Percentiles rank a stretch among this genome's conserved stretches.
These are phyloP conservation scores for Hippocampus zosterae DNA, from an alignment of 2,113 vertebrate species.

Conservation along the genomic window DNA sequence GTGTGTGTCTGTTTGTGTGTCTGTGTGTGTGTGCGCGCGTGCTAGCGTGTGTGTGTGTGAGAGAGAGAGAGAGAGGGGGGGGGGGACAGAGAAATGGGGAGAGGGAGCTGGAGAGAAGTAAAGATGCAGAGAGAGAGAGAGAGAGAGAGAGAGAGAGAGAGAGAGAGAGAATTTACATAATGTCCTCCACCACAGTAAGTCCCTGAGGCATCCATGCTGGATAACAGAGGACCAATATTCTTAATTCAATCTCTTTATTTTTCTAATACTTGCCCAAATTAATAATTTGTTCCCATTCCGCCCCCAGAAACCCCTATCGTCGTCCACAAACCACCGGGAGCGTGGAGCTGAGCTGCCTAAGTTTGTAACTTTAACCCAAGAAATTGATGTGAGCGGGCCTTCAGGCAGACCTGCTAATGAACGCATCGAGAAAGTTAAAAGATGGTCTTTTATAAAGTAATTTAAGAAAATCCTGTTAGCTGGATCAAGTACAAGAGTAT, in stretches of 20 bases:
- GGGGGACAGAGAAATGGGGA: too few relatives aligned
- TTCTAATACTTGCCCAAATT: conserved; percentile 98
- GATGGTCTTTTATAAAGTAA: conserved; percentile 99
- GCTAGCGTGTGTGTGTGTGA: conserved; percentile 11
- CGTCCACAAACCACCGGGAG: conserved; percentile 90
- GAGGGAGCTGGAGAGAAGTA: too few relatives aligned
- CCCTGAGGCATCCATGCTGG: conserved; percentile 93
- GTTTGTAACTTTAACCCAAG: conserved; percentile 99
- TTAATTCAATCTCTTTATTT: conserved; percentile 99
- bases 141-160: conserved; percentile 48
- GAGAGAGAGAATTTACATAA: conserved; percentile 91
- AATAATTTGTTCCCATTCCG: conserved; percentile 87
- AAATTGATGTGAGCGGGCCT: conserved; percentile 92
- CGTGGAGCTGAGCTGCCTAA: conserved; percentile 89
- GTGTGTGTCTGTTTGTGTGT: too few relatives aligned
- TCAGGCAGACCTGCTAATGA: conserved; percentile 99
- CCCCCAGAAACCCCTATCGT: conserved; percentile 51
- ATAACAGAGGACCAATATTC: conserved; percentile 99
- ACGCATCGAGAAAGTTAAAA: conserved; percentile 99
- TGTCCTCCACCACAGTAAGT: conserved; percentile 94
- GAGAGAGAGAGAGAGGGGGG: conserved; percentile 21
- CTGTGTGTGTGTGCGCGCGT: too few relatives aligned
- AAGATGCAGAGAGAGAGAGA: conserved; percentile 25
- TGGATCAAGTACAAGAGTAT: conserved; percentile 99
- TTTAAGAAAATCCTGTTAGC: conserved; percentile 99